Conservation (phyloP, 2,888 invertebrate genomes). For the Oligia fasciuncula region DNA sequence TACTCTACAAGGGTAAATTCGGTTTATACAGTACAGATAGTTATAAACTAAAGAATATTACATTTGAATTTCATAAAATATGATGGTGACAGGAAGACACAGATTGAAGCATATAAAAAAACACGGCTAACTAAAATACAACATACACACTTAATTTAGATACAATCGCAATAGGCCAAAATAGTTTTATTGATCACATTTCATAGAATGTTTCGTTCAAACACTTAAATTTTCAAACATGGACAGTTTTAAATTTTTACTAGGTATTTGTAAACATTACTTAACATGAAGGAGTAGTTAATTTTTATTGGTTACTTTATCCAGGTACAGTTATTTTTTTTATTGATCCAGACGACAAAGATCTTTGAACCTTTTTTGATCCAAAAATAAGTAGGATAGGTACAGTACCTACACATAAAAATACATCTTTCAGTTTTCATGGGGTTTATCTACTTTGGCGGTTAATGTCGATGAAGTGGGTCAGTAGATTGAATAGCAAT, state of each 20-base stretch:
- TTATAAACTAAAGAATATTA: background rate
- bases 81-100: background rate
- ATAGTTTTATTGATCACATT: background rate
- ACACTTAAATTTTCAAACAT: background rate
- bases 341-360: accelerated
- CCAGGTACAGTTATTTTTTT: background rate
- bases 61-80: too few species aligned
- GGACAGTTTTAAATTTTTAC: background rate
- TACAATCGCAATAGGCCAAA: background rate
- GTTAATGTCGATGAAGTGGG: background rate
- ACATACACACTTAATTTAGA: background rate
- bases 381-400: background rate
- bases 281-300: background rate
- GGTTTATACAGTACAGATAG: conserved; percentile 37
- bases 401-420: background rate
- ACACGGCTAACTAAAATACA: background rate
- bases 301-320: background rate
- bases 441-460: background rate
- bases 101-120: background rate
- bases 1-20: conserved; percentile 41
- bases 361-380: background rate
- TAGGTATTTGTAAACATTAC: too few species aligned
- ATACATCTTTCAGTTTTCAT: background rate
- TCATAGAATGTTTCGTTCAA: background rate
- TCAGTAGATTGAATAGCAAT: conserved; percentile 2